A percentile compares a stretch with the other conserved stretches of the same genome.
These are phyloP conservation scores for Notothenia rossii DNA, from an alignment of 2,113 vertebrate genomes.

Conservation along the genomic window DNA sequence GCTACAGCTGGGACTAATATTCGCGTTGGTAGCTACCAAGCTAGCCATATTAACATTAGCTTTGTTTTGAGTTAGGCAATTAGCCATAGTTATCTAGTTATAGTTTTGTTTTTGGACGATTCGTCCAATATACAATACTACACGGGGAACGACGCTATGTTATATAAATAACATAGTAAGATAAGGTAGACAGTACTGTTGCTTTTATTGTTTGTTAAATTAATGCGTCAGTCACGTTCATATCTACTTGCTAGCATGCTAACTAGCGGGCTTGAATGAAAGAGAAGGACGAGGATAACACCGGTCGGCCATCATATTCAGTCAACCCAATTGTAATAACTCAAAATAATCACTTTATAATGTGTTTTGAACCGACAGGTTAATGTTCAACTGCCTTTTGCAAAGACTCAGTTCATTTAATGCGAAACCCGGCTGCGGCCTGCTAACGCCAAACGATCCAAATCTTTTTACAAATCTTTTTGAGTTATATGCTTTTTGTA, in stretches of 20 bases:
- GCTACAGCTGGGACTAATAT: neutral
- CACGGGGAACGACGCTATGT: accelerated
- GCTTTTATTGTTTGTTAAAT: neutral
- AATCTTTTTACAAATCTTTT: neutral
- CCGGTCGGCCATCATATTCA: neutral
- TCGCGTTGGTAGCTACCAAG: conserved; percentile 20
- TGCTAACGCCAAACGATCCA: neutral
- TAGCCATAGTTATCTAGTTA: neutral
- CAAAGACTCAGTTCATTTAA: neutral
- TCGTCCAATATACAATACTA: no score
- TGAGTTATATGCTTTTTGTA: no score
- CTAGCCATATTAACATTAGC: conserved; percentile 17
- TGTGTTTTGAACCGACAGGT: neutral
- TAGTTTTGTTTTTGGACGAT: neutral
- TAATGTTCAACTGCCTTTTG: accelerated
- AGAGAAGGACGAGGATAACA: neutral
- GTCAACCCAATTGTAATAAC: neutral
- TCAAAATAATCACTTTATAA: neutral
- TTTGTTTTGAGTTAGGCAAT: neutral
- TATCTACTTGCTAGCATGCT: conserved; percentile 37
- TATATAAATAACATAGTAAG: neutral
- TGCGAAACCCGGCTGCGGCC: neutral
- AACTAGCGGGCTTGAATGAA: conserved; percentile 48
- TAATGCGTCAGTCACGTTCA: neutral
- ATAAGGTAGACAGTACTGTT: no score